Base-by-base conservation (phyloP, 1,140 invertebrate genomes). In the Coelopa frigida region DNA sequence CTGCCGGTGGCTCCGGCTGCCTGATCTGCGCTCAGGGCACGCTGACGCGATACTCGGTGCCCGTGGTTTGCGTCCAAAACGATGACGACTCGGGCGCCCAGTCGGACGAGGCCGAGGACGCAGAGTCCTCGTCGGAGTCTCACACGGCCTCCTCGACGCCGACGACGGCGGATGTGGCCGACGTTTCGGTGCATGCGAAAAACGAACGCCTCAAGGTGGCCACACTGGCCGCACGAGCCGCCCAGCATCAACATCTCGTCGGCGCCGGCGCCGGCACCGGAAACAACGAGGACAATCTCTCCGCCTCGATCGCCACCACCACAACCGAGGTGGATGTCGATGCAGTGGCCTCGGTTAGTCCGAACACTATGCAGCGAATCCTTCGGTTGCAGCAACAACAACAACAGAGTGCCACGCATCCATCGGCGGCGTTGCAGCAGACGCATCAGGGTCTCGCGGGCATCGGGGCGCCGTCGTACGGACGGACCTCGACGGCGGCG, bases 151-250 rank as follows among this genome's bases (percentile, higher is more conserved):
- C 57, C 14, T 66, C 62, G 10, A 60, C 61, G 22, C 62, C 62
- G 10, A 66, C 62, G 10, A 65, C 62, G n/a, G 61, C 59, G 6
- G 61, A 65, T 49, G 61, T 65, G 29, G 61, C 61, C 5, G 61
- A 65, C 52, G 55, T 61, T 36, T 51, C 48, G 21, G 50, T 11
- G 24, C 39, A 26, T 26, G 35, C 32, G 46, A 36, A 11, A 47
- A 11, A 61, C 58, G 32, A 53, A 54, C 2, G 47, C 48, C 17
- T 31, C 44, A 0, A 38, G 50, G 24, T 38, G 32, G 6, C 29
- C 40, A 3, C 58, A 38, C 1, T 18, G 27, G 8, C n/a, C n/a
- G n/a, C n/a, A n/a, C n/a, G 23, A 49, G 21, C 33, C 44, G 38
- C 47, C 49, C 29, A 51, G 22, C 14, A 36, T 26, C 29, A 33